A percentile compares a stretch with the other conserved stretches of the same genome.
Evolutionary conservation across 2,888 invertebrate species (phyloP).

Genomic region (Gandaritis pyraliata): DNA sequence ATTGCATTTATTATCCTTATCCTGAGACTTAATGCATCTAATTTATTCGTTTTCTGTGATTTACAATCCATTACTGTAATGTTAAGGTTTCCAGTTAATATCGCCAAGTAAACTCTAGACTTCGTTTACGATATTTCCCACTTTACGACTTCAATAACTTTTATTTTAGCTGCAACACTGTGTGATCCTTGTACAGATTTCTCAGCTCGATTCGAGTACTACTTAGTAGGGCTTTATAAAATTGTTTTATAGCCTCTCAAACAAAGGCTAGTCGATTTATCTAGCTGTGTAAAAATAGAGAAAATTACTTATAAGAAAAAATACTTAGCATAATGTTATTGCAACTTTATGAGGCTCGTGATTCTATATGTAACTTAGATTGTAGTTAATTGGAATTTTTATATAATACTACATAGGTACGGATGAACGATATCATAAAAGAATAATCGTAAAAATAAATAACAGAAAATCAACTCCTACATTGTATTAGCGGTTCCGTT

Average conservation of each 20-base stretch:
- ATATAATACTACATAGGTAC: no score
- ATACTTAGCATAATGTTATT: no score
- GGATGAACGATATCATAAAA: no score
- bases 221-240: slow-evolving; percentile 2
- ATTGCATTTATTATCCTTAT: slow-evolving; percentile 64
- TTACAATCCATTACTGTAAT: slow-evolving; percentile 69
- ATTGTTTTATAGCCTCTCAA: slow-evolving; percentile 5
- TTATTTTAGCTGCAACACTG: slow-evolving; percentile 57
- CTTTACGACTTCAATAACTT: slow-evolving; percentile 64
- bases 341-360: no score
- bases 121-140: slow-evolving; percentile 68
- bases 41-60: slow-evolving; percentile 74
- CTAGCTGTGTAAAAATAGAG: background rate
- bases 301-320: background rate
- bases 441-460: slow-evolving; percentile 16
- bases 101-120: slow-evolving; percentile 67
- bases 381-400: no score
- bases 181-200: slow-evolving; percentile 44
- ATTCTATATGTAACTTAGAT: no score
- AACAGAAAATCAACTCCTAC: slow-evolving; percentile 4
- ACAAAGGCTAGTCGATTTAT: slow-evolving; percentile 2
- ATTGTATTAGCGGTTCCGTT: slow-evolving; percentile 8
- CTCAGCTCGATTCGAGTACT: slow-evolving; percentile 18
- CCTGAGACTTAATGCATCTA: slow-evolving; percentile 63
- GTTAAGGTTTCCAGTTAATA: slow-evolving; percentile 67